These are phyloP conservation scores for Danio jaintianensis DNA, from an alignment of 2,797 vertebrate genomes.

Conservation along the genomic window DNA sequence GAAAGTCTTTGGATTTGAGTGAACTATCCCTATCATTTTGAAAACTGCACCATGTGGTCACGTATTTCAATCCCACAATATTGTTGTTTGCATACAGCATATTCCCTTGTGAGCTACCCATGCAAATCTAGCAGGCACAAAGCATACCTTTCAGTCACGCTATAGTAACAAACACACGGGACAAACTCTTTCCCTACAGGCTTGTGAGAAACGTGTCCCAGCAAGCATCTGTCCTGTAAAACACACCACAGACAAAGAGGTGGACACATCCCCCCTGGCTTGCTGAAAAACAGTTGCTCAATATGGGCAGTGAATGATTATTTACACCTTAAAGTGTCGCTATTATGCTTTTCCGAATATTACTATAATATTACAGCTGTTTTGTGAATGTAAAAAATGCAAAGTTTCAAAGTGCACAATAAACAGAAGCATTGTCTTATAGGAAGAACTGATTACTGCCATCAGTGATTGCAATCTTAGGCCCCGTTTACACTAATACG, in stretches of 20 bases:
- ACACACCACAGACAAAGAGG: not conserved
- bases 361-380: too few relatives aligned
- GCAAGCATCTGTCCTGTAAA: conserved; percentile 19
- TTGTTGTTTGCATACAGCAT: not conserved
- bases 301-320: not conserved
- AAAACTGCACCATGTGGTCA: not conserved
- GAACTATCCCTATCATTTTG: too few relatives aligned
- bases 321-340: not conserved
- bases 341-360: too few relatives aligned
- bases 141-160: not conserved
- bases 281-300: not conserved
- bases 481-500: too few relatives aligned
- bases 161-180: conserved; percentile 20
- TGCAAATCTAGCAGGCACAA: conserved; percentile 1
- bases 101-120: conserved; percentile 10
- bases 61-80: not conserved
- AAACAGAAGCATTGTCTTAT: too few relatives aligned
- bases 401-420: too few relatives aligned
- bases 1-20: too few relatives aligned
- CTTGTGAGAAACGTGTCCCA: conserved; percentile 18
- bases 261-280: not conserved
- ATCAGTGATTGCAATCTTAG: too few relatives aligned
- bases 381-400: too few relatives aligned
- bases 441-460: too few relatives aligned
- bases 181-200: conserved; percentile 14